Evolutionary conservation across 2,888 invertebrate species (phyloP).

Genomic region (Sepiola atlantica): DNA sequence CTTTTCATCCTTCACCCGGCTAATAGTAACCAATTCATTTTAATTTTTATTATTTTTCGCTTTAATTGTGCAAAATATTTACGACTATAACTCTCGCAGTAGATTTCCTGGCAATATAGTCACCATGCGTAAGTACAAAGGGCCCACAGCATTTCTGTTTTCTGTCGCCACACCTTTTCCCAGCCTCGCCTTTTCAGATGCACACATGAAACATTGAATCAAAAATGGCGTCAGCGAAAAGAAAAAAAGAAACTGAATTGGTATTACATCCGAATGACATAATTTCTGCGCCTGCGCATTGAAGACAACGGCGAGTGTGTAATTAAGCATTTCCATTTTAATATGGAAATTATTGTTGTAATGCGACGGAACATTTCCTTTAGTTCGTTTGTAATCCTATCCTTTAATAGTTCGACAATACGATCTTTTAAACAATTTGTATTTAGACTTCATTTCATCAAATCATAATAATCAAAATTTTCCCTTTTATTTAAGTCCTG

Average conservation of each 20-base stretch:
- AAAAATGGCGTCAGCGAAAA: neutral
- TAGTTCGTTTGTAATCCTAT: neutral
- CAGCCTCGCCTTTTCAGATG: neutral
- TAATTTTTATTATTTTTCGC: neutral
- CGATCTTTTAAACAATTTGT: neutral
- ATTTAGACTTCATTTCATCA: neutral
- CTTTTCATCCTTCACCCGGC: neutral
- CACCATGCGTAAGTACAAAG: neutral
- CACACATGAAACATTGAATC: neutral
- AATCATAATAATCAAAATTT: neutral
- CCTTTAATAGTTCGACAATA: neutral
- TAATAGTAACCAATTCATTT: neutral
- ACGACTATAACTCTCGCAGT: neutral
- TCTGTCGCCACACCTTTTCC: neutral
- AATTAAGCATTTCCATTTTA: neutral
- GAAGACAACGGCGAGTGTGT: neutral
- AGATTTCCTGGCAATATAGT: neutral
- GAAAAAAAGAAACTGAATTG: neutral
- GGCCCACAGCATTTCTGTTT: neutral
- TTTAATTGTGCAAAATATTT: neutral
- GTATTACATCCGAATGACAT: neutral
- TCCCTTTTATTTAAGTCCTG: neutral
- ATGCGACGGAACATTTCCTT: neutral
- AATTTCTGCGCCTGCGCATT: neutral
- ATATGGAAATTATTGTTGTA: neutral